Base-by-base conservation (phyloP, 2,888 invertebrate species). In the Onthophagus sagittarius region DNA sequence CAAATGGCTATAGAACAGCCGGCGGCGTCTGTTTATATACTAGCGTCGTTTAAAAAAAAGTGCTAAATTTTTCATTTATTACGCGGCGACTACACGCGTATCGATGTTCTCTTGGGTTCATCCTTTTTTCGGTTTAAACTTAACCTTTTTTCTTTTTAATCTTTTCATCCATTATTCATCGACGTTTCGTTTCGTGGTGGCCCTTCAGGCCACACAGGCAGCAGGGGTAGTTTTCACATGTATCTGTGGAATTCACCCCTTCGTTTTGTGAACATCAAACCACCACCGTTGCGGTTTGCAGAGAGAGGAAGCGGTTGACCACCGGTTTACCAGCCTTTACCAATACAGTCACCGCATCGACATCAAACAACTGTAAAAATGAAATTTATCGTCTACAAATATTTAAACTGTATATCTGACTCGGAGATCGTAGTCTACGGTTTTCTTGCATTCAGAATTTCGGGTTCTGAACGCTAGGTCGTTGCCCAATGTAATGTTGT, bases 201-300 rank as follows among this genome's bases (percentile, higher is more conserved):
- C 63, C 32, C 64, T 71, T 71, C 71, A 11, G 69, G 62, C 62
- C 33, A 32, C 64, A 73, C 15, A 64, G 14, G 23, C 64, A 23
- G 71, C 65, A 65, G 71, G 73, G 74, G 74, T 74, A 72, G 74
- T 81, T 81, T 82, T 82, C 82, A 82, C 82, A 82, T 82, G 76
- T 82, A 80, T 77, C 79, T 79, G 82, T 78, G 77, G 80, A 82
- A 82, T 81, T 72, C 74, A 67, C 67, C 67, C 67, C 67, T 67
- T 67, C 15, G 67, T 23, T 32, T 23, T 53, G 39, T 53, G 32
- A 23, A 67, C 67, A 67, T 67, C 32, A 67, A 53, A 67, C 67
- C 67, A 67, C 67, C 31, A 23, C 31, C 67, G 67, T 32, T 13
- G 9, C 5, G n/a, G 67, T 31, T 32, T 67, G 31, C 67, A n/a